phyloP scores from a whole-genome alignment of 2,888 invertebrate genomes.

The Atethmia centrago region DNA sequence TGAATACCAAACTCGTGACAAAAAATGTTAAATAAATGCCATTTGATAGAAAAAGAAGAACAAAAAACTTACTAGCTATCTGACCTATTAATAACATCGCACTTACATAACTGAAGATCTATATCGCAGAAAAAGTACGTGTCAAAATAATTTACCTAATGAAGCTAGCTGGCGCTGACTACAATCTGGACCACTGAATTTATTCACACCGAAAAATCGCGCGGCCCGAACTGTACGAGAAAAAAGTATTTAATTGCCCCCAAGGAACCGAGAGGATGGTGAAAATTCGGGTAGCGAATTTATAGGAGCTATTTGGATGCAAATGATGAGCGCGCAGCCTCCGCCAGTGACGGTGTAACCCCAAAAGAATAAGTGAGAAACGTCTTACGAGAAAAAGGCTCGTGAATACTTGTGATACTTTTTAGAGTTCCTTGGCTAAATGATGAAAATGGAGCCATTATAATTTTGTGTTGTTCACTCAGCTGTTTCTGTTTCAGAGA shows the following conservation, averaged over 20 bases:
- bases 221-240: constrained; percentile 76
- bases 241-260: constrained; percentile 90
- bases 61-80: not conserved
- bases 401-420: constrained; percentile 77
- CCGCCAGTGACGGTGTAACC: constrained; percentile 83
- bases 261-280: constrained; percentile 87
- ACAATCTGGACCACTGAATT: constrained; percentile 85
- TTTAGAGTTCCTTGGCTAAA: constrained; percentile 57
- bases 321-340: constrained; percentile 88
- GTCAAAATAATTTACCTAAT: constrained; percentile 83
- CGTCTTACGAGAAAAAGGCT: constrained; percentile 86
- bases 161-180: constrained; percentile 79
- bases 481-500: not conserved
- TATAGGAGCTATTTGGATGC: constrained; percentile 90
- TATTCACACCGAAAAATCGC: constrained; percentile 85
- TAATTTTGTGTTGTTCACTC: not conserved
- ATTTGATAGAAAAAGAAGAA: not conserved
- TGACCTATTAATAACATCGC: constrained; percentile 32
- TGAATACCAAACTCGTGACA: not conserved
- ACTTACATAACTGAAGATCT: constrained; percentile 56
- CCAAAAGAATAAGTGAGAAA: constrained; percentile 89
- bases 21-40: not conserved
- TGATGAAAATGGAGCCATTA: not conserved
- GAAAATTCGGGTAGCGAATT: constrained; percentile 90
- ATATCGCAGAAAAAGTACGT: constrained; percentile 63